Conservation (phyloP, 2,888 invertebrate species). For the Ornithoptera priamus region DNA sequence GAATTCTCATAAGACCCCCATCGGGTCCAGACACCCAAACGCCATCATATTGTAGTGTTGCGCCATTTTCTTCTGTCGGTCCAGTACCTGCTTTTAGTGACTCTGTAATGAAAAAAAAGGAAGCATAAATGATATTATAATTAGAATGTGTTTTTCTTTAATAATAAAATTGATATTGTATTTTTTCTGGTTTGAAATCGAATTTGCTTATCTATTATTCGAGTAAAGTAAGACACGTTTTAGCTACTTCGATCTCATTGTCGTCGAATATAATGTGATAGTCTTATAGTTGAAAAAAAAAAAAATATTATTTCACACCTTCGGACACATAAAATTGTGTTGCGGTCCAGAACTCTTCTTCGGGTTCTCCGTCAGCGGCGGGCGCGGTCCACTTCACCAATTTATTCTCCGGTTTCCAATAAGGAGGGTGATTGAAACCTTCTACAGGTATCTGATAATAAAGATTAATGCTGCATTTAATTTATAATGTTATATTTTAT, state of each 20-base stretch:
- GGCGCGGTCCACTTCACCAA: conserved; percentile 62
- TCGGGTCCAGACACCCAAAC: conserved; percentile 67
- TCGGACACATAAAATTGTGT: conserved; percentile 68
- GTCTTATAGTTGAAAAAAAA: too few species aligned
- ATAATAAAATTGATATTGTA: too few species aligned
- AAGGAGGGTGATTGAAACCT: conserved; percentile 47
- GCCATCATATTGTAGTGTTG: conserved; percentile 69
- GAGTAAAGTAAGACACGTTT: conserved; percentile 7
- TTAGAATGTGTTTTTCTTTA: too few species aligned
- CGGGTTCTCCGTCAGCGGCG: conserved; percentile 53
- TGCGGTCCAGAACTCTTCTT: conserved; percentile 65
- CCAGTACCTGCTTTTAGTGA: conserved; percentile 65
- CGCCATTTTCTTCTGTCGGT: conserved; percentile 64
- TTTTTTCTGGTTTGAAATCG: too few species aligned
- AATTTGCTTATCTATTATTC: too few species aligned
- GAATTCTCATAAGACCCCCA: conserved; percentile 55
- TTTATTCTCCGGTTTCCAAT: conserved; percentile 57
- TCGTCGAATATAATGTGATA: too few species aligned
- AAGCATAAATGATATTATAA: background rate
- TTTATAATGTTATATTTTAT: too few species aligned
- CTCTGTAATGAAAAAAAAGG: conserved; percentile 42
- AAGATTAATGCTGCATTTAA: background rate
- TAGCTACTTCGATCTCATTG: too few species aligned
- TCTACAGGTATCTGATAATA: conserved; percentile 51
- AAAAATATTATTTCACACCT: conserved; percentile 43